Conservation (phyloP, 2,888 invertebrate genomes). For the Parnassius apollo region DNA sequence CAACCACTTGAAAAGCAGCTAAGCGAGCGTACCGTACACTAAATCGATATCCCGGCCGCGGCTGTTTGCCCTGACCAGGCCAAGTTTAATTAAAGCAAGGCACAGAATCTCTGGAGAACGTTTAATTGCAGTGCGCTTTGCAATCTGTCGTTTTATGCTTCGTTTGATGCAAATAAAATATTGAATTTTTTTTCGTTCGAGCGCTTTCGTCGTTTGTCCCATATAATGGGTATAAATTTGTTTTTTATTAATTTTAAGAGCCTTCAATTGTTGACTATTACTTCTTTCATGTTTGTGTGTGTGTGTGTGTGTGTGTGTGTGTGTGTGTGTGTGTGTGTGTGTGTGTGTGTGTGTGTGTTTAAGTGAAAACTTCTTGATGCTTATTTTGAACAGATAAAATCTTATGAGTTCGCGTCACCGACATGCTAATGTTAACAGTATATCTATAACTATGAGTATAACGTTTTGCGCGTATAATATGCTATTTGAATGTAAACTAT, state of each 20-base stretch:
- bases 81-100: slow-evolving; percentile 31
- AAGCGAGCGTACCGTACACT: slow-evolving; percentile 8
- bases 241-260: neutral
- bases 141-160: slow-evolving; percentile 17
- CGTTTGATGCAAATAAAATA: slow-evolving; percentile 21
- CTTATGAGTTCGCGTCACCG: too few species aligned
- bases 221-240: neutral
- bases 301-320: too few species aligned
- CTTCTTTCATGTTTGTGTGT: too few species aligned
- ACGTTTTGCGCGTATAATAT: too few species aligned
- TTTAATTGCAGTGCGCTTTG: slow-evolving; percentile 20
- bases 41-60: slow-evolving; percentile 22
- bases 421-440: too few species aligned
- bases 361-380: too few species aligned
- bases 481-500: too few species aligned
- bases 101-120: slow-evolving; percentile 15
- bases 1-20: slow-evolving; percentile 10
- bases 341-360: too few species aligned
- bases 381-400: too few species aligned
- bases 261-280: too few species aligned
- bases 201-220: neutral
- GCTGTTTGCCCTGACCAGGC: slow-evolving; percentile 19
- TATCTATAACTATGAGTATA: too few species aligned
- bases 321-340: too few species aligned
- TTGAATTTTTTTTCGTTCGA: neutral